phyloP scores from a whole-genome alignment of 1,140 invertebrate species.

The Oscheius sp. region DNA sequence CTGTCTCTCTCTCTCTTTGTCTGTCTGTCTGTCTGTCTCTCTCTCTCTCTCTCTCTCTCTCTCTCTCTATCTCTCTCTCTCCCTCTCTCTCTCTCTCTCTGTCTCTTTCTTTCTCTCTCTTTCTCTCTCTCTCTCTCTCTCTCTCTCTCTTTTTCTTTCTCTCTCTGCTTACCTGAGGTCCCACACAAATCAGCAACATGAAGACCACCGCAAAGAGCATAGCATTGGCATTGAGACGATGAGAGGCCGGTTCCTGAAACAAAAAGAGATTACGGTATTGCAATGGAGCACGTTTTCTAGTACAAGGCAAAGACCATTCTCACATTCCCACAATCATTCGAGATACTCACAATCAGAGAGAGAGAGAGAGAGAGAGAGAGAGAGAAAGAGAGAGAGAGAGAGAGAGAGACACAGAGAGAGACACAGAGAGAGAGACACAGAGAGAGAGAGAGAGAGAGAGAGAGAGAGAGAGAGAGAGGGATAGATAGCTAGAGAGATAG shows the following conservation, averaged over 20 bases:
- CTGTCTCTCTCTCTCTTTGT: neutral
- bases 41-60: neutral
- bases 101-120: neutral
- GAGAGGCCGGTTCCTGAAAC: slow-evolving; percentile 25
- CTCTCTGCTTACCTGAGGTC: slow-evolving; percentile 42
- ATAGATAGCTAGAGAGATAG: no score
- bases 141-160: neutral
- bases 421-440: no score
- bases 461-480: no score
- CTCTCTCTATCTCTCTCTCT: neutral
- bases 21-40: neutral
- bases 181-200: slow-evolving; percentile 57
- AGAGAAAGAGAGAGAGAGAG: no score
- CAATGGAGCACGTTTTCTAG: no score
- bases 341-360: neutral
- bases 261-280: neutral
- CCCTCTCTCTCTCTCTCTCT: neutral
- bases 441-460: no score
- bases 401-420: no score
- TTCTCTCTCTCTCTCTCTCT: neutral
- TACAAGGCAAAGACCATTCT: no score
- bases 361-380: neutral
- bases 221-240: slow-evolving; percentile 54
- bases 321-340: neutral
- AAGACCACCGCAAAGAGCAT: slow-evolving; percentile 60